Evolutionary conservation across 2,797 vertebrate genomes (phyloP).

Genomic region (Notolepis coatsorum): DNA sequence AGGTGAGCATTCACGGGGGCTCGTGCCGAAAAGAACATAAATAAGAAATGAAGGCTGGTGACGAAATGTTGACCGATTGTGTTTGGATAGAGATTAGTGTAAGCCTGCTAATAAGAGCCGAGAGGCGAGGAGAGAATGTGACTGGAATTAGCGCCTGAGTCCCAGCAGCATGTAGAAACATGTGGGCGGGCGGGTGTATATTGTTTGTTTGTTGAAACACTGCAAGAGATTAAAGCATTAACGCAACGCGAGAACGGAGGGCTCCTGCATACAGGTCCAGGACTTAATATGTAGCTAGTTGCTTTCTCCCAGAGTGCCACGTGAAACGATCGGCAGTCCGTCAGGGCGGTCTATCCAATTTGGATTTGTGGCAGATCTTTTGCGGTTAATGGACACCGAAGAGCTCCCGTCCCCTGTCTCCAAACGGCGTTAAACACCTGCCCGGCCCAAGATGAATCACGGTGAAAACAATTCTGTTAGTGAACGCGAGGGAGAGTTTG

Average conservation of each 20-base stretch:
- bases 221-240: constrained; percentile 48
- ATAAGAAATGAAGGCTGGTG: neutral
- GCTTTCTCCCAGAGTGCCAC: constrained; percentile 33
- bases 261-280: constrained; percentile 50
- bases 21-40: constrained; percentile 4
- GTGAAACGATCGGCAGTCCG: constrained; percentile 41
- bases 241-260: constrained; percentile 35
- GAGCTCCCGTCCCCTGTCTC: constrained; percentile 12
- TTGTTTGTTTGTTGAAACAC: constrained; percentile 52
- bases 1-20: neutral
- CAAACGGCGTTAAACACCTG: constrained; percentile 21
- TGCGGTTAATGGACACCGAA: constrained; percentile 31
- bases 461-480: constrained; percentile 32
- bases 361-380: constrained; percentile 24
- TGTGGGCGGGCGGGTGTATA: neutral
- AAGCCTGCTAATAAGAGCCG: constrained; percentile 36
- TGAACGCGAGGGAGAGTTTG: constrained; percentile 15
- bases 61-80: constrained; percentile 27
- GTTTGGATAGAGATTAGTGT: constrained; percentile 37
- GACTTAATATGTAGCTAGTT: constrained; percentile 55
- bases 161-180: constrained; percentile 24
- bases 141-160: constrained; percentile 43
- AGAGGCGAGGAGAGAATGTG: constrained; percentile 36
- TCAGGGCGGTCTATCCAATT: constrained; percentile 25
- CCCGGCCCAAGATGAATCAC: constrained; percentile 9